Evolutionary conservation across 2,888 invertebrate genomes (phyloP).

Genomic region (Eupithecia subfuscata): DNA sequence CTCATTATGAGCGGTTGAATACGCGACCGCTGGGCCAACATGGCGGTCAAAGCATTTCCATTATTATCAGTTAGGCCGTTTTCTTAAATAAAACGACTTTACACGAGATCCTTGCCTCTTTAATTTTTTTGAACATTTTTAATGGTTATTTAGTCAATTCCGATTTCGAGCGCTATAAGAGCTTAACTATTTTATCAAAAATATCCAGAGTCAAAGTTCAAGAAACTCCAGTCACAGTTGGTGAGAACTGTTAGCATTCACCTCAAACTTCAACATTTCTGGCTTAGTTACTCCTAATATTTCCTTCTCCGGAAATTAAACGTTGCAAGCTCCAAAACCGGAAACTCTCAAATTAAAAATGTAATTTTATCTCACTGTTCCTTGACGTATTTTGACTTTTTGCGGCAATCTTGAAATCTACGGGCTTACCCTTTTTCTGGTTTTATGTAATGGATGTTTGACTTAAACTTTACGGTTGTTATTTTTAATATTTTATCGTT

Average conservation of each 20-base stretch:
- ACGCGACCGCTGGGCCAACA: too few species aligned
- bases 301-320: conserved; percentile 77
- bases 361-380: conserved; percentile 63
- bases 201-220: not conserved
- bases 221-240: conserved; percentile 1
- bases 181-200: not conserved
- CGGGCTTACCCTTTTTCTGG: conserved; percentile 50
- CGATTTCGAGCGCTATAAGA: not conserved
- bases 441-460: not conserved
- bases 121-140: not conserved
- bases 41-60: too few species aligned
- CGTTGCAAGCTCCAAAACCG: conserved; percentile 68
- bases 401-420: conserved; percentile 62
- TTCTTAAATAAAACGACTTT: too few species aligned
- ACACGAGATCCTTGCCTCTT: not conserved
- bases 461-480: not conserved
- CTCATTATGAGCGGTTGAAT: too few species aligned
- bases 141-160: not conserved
- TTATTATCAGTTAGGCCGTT: too few species aligned
- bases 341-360: conserved; percentile 77
- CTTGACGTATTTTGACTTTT: conserved; percentile 63
- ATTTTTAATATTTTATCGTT: not conserved
- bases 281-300: conserved; percentile 71
- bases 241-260: conserved; percentile 15
- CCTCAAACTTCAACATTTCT: conserved; percentile 51